Evolutionary conservation across 2,113 vertebrate species (phyloP).

Genomic region (Rutilus rutilus): DNA sequence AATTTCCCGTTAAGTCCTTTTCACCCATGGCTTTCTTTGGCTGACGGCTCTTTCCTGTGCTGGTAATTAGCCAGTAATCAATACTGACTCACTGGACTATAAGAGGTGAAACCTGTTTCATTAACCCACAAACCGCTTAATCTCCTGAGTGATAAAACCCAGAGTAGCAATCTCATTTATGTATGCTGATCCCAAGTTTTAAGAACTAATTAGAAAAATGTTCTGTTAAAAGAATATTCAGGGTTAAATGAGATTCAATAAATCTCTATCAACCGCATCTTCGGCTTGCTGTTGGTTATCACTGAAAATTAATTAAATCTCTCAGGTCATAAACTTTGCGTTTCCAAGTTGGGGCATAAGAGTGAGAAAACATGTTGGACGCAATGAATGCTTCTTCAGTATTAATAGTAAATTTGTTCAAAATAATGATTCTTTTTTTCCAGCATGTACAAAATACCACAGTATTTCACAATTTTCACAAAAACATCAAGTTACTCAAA

Average conservation of each 20-base stretch:
- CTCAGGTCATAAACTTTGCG: too few relatives aligned
- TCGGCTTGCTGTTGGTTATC: neutral
- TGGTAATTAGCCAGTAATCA: slow-evolving; percentile 28
- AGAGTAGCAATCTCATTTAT: neutral
- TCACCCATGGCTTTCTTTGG: neutral
- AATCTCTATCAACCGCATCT: neutral
- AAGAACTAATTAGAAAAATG: neutral
- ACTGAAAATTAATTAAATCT: neutral
- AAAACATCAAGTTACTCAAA: neutral
- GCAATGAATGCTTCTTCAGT: too few relatives aligned
- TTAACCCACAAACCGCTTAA: slow-evolving; percentile 15
- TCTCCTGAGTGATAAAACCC: neutral
- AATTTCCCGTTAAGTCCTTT: neutral
- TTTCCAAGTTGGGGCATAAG: too few relatives aligned
- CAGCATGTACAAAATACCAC: too few relatives aligned
- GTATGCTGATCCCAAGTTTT: neutral
- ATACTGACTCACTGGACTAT: slow-evolving; percentile 23
- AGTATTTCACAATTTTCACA: too few relatives aligned
- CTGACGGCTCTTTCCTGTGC: slow-evolving; percentile 4
- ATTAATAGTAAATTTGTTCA: too few relatives aligned
- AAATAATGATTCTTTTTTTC: too few relatives aligned
- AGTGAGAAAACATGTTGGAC: neutral
- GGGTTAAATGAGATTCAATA: neutral
- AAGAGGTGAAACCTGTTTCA: slow-evolving; percentile 5
- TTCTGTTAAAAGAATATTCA: neutral